Conservation (phyloP, 2,888 invertebrate species). For the Pristionchus entomophagus region DNA sequence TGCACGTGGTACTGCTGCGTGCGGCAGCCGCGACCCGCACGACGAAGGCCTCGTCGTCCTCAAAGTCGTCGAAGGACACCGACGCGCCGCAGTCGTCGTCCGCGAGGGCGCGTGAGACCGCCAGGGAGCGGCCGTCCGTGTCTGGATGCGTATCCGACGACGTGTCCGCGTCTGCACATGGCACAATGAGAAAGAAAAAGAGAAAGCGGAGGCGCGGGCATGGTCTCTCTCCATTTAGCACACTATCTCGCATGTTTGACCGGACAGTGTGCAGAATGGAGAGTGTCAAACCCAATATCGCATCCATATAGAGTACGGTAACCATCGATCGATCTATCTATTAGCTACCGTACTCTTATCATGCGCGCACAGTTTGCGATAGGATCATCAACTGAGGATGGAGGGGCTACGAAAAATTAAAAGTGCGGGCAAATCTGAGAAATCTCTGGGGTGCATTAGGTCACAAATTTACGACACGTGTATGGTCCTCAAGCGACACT, state of each 20-base stretch:
- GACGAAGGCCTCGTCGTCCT: conserved; percentile 33
- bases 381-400: neutral
- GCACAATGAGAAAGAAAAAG: neutral
- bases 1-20: neutral
- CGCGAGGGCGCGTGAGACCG: neutral
- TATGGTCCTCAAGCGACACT: neutral
- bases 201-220: neutral
- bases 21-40: conserved; percentile 23
- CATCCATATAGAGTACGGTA: neutral
- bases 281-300: too few relatives aligned
- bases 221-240: too few relatives aligned
- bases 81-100: neutral
- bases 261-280: too few relatives aligned
- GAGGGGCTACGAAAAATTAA: neutral
- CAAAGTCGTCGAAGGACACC: neutral
- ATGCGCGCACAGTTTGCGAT: too few relatives aligned
- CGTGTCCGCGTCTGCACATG: conserved; percentile 27
- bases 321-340: neutral
- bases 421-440: conserved; percentile 9
- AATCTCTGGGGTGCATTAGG: neutral
- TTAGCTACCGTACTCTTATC: neutral
- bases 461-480: neutral
- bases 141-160: conserved; percentile 8
- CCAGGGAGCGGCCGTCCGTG: neutral
- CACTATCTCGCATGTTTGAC: too few relatives aligned